phyloP scores from a whole-genome alignment of 2,113 vertebrate species.

The Mormyrus lacerda region DNA sequence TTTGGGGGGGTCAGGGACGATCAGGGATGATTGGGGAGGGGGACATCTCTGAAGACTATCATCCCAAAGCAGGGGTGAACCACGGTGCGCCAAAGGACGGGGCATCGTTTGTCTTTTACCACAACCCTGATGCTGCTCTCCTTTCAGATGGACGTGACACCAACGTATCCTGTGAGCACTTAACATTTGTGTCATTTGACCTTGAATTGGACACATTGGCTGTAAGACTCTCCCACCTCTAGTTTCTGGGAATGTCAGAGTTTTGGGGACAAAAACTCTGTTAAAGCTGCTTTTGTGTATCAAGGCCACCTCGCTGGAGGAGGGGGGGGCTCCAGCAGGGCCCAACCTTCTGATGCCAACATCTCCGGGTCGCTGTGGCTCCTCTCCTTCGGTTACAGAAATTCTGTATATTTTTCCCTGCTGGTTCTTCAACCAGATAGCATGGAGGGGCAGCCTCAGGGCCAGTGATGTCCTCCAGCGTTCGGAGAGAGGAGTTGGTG shows the following conservation, averaged over 20 bases:
- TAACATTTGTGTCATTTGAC: neutral
- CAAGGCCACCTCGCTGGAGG: neutral
- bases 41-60: neutral
- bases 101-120: neutral
- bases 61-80: neutral
- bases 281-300: neutral
- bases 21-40: no score
- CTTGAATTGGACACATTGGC: neutral
- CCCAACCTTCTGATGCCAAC: neutral
- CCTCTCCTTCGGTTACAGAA: neutral
- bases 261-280: neutral
- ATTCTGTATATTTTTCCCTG: neutral
- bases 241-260: neutral
- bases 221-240: conserved; percentile 1
- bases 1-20: neutral
- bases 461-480: neutral
- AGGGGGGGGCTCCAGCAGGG: neutral
- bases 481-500: neutral
- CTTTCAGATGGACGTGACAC: neutral
- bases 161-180: neutral
- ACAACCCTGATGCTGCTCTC: neutral
- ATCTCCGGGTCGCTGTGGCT: neutral
- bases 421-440: neutral
- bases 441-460: neutral
- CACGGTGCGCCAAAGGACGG: neutral